These are phyloP conservation scores for Sanderia malayensis DNA, from an alignment of 30 jellyfish, hydroid and myxozoan species.

Conservation along the genomic window DNA sequence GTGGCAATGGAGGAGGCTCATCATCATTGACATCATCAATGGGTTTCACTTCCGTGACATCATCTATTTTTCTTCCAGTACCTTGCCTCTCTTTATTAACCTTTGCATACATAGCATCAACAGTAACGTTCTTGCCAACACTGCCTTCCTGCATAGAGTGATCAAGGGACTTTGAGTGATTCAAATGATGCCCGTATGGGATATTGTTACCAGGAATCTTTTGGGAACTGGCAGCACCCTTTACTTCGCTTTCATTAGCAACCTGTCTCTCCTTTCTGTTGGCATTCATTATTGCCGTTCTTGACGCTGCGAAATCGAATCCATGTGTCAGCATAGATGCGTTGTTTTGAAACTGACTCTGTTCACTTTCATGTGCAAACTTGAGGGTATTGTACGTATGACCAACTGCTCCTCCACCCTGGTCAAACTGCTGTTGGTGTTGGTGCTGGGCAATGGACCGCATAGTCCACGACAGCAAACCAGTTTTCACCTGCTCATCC, in stretches of 20 bases:
- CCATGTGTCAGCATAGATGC: conserved; percentile 22
- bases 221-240: neutral
- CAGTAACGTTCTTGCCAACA: neutral
- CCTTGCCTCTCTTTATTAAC: conserved; percentile 34
- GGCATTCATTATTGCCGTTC: conserved; percentile 47
- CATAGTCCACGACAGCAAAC: conserved; percentile 87
- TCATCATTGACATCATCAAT: conserved; percentile 32
- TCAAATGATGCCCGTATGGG: neutral
- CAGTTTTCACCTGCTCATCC: conserved; percentile 80
- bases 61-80: neutral
- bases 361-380: neutral
- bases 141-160: too few species aligned
- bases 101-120: conserved; percentile 45
- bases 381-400: conserved; percentile 12
- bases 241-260: neutral
- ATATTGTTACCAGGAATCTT: neutral
- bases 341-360: neutral
- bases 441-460: conserved; percentile 53
- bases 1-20: conserved; percentile 73
- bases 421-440: conserved; percentile 12
- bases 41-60: too few species aligned
- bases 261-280: neutral
- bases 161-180: neutral
- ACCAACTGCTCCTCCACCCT: neutral
- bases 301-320: conserved; percentile 36